Conservation (phyloP, 2,888 invertebrate species). For the Eudemis profundana region DNA sequence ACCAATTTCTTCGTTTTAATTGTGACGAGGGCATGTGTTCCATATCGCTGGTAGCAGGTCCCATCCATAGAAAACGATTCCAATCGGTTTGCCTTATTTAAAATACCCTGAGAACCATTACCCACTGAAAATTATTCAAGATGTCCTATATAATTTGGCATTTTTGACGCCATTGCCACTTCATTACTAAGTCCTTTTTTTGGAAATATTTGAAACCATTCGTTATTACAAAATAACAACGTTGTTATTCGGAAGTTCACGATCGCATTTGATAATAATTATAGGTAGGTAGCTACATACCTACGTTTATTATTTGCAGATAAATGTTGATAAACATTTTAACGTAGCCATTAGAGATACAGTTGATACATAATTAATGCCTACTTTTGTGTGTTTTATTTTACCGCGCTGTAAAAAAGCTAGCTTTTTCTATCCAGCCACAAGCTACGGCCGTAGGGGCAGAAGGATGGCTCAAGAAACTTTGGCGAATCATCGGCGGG, state of each 20-base stretch:
- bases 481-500: constrained; percentile 20
- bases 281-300: background rate
- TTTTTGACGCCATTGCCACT: too few relatives aligned
- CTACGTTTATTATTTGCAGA: constrained; percentile 7
- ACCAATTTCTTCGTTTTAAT: too few relatives aligned
- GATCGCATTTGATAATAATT: background rate
- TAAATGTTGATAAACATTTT: constrained; percentile 12
- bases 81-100: too few relatives aligned
- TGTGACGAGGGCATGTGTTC: too few relatives aligned
- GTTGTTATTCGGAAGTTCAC: background rate
- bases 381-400: background rate
- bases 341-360: background rate
- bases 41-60: too few relatives aligned
- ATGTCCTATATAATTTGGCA: too few relatives aligned
- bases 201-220: too few relatives aligned
- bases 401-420: constrained; percentile 4
- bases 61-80: too few relatives aligned
- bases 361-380: too few relatives aligned
- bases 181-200: too few relatives aligned
- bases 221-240: background rate
- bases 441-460: background rate
- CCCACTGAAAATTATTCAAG: too few relatives aligned
- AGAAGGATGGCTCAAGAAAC: constrained; percentile 9
- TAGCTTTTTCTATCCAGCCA: constrained; percentile 17
- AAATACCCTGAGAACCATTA: too few relatives aligned